A percentile compares a stretch with the other conserved stretches of the same genome.
phyloP scores from a whole-genome alignment of 2,113 vertebrate species.

The Romanogobio albipinnatus region DNA sequence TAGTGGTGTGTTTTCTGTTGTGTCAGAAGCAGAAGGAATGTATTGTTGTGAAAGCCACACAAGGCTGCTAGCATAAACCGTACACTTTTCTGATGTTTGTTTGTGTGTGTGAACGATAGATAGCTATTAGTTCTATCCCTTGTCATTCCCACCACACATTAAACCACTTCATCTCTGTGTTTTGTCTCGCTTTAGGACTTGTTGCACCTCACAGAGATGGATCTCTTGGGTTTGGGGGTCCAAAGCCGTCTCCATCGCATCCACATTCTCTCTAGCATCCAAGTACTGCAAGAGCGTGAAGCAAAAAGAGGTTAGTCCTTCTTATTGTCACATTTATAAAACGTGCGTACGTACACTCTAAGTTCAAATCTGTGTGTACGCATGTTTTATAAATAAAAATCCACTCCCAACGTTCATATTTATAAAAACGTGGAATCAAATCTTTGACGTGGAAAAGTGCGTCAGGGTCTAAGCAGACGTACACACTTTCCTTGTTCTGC shows the following conservation, averaged over 20 bases:
- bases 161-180: background rate
- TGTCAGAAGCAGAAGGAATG: constrained; percentile 39
- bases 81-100: constrained; percentile 35
- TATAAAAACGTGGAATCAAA: too few relatives aligned
- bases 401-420: too few relatives aligned
- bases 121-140: background rate
- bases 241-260: constrained; percentile 75
- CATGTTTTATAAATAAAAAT: too few relatives aligned
- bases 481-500: too few relatives aligned
- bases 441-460: too few relatives aligned
- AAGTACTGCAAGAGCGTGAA: constrained; percentile 75
- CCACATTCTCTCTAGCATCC: constrained; percentile 77
- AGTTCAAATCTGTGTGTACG: too few relatives aligned
- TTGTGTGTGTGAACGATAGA: constrained; percentile 8
- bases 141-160: background rate
- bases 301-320: constrained; percentile 71
- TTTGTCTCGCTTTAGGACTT: constrained; percentile 73
- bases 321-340: background rate
- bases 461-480: too few relatives aligned
- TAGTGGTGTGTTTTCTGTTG: background rate
- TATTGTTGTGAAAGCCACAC: constrained; percentile 22
- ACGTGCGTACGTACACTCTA: too few relatives aligned
- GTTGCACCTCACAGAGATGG: constrained; percentile 74
- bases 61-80: constrained; percentile 13
- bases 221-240: constrained; percentile 77